phyloP scores from a whole-genome alignment of 23 tunicate species.

The Styela plicata region DNA sequence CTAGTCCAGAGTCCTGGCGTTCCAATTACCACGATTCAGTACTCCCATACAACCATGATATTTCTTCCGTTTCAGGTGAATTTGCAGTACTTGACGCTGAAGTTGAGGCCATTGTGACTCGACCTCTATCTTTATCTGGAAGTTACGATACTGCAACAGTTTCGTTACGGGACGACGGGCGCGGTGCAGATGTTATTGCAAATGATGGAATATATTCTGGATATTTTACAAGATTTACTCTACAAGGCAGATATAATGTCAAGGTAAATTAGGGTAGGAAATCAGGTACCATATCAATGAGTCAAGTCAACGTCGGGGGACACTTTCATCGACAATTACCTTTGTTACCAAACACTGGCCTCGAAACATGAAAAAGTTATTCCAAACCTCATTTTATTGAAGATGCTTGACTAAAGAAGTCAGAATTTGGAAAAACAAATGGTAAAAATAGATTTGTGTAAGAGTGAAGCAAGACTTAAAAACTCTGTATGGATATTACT shows the following conservation, averaged over 20 bases:
- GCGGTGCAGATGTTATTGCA: constrained; percentile 74
- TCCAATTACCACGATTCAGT: no score
- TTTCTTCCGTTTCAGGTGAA: constrained; percentile 67
- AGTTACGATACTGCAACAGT: constrained; percentile 49
- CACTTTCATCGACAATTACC: not conserved
- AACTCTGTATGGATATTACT: no score
- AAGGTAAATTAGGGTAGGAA: constrained; percentile 76
- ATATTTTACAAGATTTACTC: constrained; percentile 66
- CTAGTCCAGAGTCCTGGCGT: no score
- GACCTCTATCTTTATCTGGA: constrained; percentile 57
- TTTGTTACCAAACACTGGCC: constrained; percentile 17
- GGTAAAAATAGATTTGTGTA: not conserved
- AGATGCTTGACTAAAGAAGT: no score
- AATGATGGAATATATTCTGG: constrained; percentile 95
- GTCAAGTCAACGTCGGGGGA: not conserved
- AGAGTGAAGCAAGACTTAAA: no score
- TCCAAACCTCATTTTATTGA: not conserved
- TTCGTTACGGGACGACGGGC: constrained; percentile 59
- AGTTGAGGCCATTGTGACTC: constrained; percentile 69
- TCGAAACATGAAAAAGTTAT: not conserved
- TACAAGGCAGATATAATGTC: constrained; percentile 84
- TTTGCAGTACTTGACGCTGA: constrained; percentile 71
- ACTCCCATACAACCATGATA: no score
- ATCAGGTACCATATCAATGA: no score
- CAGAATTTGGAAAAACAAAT: no score